Percentiles rank a stretch among this genome's conserved stretches.
Conservation (phyloP, 2,797 vertebrate genomes). For the Gila robusta region DNA sequence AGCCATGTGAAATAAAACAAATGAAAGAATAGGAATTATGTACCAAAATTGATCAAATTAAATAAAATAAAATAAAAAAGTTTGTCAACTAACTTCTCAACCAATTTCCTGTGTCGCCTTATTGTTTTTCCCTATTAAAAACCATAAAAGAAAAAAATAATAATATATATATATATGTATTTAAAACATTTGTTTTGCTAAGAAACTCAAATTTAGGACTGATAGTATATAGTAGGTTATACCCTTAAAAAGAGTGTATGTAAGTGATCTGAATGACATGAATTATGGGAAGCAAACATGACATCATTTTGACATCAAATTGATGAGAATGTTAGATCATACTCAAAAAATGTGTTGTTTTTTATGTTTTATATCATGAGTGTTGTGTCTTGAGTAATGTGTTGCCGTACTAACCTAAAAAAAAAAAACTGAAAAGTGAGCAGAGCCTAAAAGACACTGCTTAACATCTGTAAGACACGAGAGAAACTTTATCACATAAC, state of each 20-base stretch:
- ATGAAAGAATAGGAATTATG: not conserved
- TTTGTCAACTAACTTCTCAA: not conserved
- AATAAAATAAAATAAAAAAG: too few species aligned
- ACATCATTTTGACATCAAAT: not conserved
- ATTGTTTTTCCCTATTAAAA: not conserved
- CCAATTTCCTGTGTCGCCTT: not conserved
- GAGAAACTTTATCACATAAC: not conserved
- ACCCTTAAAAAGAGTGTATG: not conserved
- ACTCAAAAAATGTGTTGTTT: too few species aligned
- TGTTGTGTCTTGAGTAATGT: not conserved
- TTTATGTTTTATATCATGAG: not conserved
- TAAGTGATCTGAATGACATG: not conserved
- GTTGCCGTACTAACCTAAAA: conserved; percentile 1
- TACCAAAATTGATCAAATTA: not conserved
- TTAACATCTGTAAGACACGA: not conserved
- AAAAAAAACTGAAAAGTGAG: not conserved
- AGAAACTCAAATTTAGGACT: not conserved
- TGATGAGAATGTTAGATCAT: not conserved
- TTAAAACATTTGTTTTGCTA: not conserved
- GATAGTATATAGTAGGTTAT: not conserved
- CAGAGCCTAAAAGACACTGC: not conserved
- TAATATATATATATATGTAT: not conserved
- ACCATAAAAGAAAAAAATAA: not conserved
- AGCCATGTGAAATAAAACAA: not conserved
- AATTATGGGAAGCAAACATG: not conserved